Evolutionary conservation across 1,140 invertebrate genomes (phyloP).

Genomic region (Magallana angulata): DNA sequence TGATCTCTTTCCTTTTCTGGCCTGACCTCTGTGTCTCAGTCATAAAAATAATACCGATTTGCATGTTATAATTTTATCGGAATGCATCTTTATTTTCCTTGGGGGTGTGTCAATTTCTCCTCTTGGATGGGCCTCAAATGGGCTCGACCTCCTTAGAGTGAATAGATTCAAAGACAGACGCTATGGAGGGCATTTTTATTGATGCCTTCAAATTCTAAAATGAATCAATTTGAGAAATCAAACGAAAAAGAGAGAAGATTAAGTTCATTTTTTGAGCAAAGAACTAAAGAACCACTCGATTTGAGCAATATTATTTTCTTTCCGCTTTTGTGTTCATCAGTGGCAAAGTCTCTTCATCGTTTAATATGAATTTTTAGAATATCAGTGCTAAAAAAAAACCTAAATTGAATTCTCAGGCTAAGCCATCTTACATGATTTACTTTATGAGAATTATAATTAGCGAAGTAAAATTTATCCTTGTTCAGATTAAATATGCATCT

Average conservation of each 20-base stretch:
- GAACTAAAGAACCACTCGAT: background rate
- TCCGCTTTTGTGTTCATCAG: background rate
- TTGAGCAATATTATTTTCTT: background rate
- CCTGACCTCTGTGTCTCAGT: background rate
- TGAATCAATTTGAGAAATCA: slow-evolving; percentile 25
- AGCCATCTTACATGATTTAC: too few relatives aligned
- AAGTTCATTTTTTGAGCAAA: background rate
- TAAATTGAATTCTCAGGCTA: background rate
- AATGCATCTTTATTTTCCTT: slow-evolving; percentile 32
- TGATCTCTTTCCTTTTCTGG: background rate
- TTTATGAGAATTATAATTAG: too few relatives aligned
- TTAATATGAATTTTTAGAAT: background rate
- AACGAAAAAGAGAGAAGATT: slow-evolving; percentile 15
- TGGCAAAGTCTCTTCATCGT: background rate
- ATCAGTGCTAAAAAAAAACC: background rate
- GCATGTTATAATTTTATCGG: slow-evolving; percentile 29
- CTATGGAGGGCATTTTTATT: slow-evolving; percentile 29
- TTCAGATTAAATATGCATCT: background rate
- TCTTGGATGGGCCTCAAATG: slow-evolving; percentile 17
- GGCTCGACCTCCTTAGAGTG: slow-evolving; percentile 5
- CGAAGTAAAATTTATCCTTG: too few relatives aligned
- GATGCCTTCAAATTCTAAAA: slow-evolving; percentile 17
- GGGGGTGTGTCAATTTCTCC: slow-evolving; percentile 32
- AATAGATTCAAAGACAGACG: slow-evolving; percentile 20
- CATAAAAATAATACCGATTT: slow-evolving; percentile 23